Evolutionary conservation across 2,888 invertebrate species (phyloP).

Genomic region (Hetaerina titia): DNA sequence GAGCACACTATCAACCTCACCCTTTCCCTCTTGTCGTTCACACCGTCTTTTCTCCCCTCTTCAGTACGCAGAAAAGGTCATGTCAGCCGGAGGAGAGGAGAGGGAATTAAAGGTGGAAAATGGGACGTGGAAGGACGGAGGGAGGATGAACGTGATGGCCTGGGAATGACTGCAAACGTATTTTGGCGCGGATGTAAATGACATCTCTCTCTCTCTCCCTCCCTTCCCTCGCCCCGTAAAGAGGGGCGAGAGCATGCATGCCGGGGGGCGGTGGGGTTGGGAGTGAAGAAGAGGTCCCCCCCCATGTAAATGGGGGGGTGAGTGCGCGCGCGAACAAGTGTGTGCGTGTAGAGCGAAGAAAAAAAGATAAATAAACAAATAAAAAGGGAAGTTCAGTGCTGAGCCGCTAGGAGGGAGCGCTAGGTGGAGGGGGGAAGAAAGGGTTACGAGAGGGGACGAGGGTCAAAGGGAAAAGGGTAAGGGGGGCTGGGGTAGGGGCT

Average conservation of each 20-base stretch:
- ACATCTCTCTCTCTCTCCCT: background rate
- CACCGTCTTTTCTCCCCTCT: no score
- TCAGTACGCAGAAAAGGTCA: background rate
- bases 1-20: no score
- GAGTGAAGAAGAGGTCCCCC: background rate
- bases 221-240: background rate
- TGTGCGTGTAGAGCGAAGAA: background rate
- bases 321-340: background rate
- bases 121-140: background rate
- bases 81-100: background rate
- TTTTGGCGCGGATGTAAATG: slow-evolving; percentile 32
- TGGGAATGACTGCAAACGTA: background rate
- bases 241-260: background rate
- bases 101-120: background rate
- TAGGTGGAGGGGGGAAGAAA: background rate
- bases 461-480: background rate
- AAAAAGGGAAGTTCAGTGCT: background rate
- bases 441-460: background rate
- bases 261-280: background rate
- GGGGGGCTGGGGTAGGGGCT: background rate
- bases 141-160: slow-evolving; percentile 29
- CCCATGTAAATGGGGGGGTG: background rate
- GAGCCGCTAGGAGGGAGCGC: background rate
- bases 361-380: background rate
- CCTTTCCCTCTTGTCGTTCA: no score